These are phyloP conservation scores for Oncorhynchus keta DNA, from an alignment of 2,113 vertebrate species.

Conservation along the genomic window DNA sequence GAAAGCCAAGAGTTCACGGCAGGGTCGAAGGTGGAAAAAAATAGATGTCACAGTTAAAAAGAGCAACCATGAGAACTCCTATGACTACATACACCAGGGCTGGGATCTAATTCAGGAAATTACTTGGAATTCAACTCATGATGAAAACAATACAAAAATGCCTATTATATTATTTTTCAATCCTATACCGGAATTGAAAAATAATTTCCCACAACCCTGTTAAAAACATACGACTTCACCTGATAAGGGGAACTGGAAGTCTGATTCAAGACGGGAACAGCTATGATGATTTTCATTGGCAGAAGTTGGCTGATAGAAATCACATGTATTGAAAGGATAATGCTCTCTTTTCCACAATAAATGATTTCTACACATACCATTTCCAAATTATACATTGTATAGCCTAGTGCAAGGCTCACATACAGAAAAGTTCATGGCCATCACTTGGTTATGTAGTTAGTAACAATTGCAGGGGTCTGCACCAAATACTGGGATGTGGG, in stretches of 20 bases:
- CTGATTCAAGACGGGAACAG: slow-evolving; percentile 14
- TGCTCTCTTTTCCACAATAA: background rate
- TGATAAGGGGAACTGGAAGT: background rate
- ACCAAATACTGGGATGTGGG: slow-evolving; percentile 36
- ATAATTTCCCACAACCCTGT: background rate
- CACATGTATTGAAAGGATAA: background rate
- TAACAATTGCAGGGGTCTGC: slow-evolving; percentile 49
- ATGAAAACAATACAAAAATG: background rate
- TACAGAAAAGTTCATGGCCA: slow-evolving; percentile 44
- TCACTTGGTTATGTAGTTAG: slow-evolving; percentile 34
- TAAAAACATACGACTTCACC: slow-evolving; percentile 14
- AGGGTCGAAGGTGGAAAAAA: slow-evolving; percentile 54
- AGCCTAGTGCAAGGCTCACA: slow-evolving; percentile 42
- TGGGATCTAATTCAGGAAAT: background rate
- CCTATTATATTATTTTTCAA: background rate
- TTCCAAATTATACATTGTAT: slow-evolving; percentile 40
- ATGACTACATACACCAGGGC: background rate
- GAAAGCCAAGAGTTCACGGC: slow-evolving; percentile 47
- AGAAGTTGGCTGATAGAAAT: background rate
- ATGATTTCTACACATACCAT: slow-evolving; percentile 27
- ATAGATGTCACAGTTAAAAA: slow-evolving; percentile 27
- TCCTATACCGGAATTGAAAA: background rate
- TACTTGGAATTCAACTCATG: background rate
- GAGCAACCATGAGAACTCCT: slow-evolving; percentile 7
- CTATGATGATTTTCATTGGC: background rate